phyloP scores from a whole-genome alignment of 2,797 vertebrate species.

The Tragelaphus eurycerus region DNA sequence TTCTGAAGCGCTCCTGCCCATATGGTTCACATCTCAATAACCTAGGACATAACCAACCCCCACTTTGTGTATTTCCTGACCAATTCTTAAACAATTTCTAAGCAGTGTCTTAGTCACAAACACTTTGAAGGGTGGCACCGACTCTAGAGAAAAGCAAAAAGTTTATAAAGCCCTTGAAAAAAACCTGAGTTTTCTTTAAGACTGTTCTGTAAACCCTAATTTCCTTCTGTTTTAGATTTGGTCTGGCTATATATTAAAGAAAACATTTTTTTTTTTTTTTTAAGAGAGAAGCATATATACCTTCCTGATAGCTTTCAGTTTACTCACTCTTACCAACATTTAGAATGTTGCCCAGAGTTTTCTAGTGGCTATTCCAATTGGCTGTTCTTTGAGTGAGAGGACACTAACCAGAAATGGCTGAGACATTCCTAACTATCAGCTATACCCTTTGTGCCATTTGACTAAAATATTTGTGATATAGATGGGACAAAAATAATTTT shows the following conservation, averaged over 20 bases:
- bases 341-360: not conserved
- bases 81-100: not conserved
- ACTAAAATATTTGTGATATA: not conserved
- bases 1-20: not conserved
- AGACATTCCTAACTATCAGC: not conserved
- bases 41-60: not conserved
- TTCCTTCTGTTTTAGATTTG: slow-evolving; percentile 6
- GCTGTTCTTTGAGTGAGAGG: not conserved
- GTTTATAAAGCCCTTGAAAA: not conserved
- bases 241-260: not conserved
- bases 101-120: not conserved
- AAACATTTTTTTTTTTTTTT: not conserved
- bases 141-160: slow-evolving; percentile 12
- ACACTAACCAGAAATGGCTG: not conserved
- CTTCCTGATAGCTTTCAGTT: not conserved
- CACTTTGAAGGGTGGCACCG: not conserved
- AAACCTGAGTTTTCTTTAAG: not conserved
- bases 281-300: not conserved
- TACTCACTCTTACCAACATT: not conserved
- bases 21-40: not conserved
- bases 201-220: not conserved
- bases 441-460: not conserved
- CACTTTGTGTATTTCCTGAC: not conserved
- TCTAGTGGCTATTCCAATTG: not conserved
- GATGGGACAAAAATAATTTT: not conserved